Conservation (phyloP, 2,113 vertebrate genomes). For the Pterocles gutturalis region DNA sequence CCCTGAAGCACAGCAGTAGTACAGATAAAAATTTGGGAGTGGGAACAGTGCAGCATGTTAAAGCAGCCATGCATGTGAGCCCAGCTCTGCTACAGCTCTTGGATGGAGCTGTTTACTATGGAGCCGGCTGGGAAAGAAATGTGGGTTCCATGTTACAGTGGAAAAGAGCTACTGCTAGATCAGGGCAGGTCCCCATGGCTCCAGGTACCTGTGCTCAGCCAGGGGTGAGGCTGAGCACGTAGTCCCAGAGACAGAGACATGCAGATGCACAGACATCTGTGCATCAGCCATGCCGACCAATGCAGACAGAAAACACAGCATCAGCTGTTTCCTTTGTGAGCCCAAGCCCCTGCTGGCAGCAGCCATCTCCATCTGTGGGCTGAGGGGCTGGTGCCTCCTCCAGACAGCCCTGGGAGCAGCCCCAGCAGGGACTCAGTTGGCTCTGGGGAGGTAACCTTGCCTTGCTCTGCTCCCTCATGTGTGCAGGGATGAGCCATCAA, state of each 20-base stretch:
- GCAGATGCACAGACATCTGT: neutral
- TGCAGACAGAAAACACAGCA: rapidly evolving
- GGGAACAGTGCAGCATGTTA: rapidly evolving
- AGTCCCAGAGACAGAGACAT: rapidly evolving
- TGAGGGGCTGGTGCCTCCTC: neutral
- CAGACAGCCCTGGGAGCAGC: neutral
- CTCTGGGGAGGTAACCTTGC: neutral
- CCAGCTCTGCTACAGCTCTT: rapidly evolving
- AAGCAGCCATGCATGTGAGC: rapidly evolving
- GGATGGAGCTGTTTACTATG: rapidly evolving
- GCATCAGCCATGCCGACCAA: rapidly evolving
- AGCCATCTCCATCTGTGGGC: rapidly evolving
- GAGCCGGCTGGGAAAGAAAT: rapidly evolving
- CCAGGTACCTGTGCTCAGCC: rapidly evolving
- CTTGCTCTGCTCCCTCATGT: neutral
- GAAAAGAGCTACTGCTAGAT: rapidly evolving
- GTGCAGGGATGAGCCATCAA: rapidly evolving
- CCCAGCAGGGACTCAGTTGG: rapidly evolving
- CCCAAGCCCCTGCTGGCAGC: neutral
- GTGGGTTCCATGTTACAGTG: rapidly evolving
- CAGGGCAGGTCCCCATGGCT: rapidly evolving
- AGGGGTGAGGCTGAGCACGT: rapidly evolving
- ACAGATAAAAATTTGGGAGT: rapidly evolving
- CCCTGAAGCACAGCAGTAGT: neutral
- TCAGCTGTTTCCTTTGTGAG: rapidly evolving